Conservation (phyloP, 2,113 vertebrate species). For the Bostrychus sinensis region DNA sequence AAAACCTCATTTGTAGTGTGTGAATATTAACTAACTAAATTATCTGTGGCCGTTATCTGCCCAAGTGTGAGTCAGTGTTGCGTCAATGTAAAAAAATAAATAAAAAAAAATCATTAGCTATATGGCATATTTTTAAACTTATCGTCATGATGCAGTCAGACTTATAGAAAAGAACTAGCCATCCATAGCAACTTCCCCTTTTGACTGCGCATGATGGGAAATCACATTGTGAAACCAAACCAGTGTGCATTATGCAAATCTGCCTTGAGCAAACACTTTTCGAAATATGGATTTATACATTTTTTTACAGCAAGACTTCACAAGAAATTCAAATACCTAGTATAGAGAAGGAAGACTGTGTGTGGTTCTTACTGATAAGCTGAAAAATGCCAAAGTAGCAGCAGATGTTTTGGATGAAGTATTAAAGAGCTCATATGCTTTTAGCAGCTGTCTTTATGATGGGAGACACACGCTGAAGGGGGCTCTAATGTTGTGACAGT, state of each 20-base stretch:
- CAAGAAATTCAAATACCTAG: not conserved
- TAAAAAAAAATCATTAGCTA: too few relatives aligned
- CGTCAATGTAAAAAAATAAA: too few relatives aligned
- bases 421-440: not conserved
- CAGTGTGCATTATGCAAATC: slow-evolving; percentile 41
- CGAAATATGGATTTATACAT: not conserved
- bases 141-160: not conserved
- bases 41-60: too few relatives aligned
- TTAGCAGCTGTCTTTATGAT: not conserved
- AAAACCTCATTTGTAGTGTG: too few relatives aligned
- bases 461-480: not conserved
- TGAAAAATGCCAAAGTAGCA: not conserved
- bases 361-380: slow-evolving; percentile 45
- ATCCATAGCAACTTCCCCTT: slow-evolving; percentile 33
- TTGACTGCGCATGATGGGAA: slow-evolving; percentile 41
- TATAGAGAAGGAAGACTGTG: slow-evolving; percentile 48
- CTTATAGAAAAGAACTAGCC: not conserved
- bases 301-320: not conserved
- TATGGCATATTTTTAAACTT: not conserved
- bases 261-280: slow-evolving; percentile 1
- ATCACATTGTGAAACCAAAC: slow-evolving; percentile 37
- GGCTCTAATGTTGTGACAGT: not conserved
- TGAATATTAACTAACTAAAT: too few relatives aligned
- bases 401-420: not conserved
- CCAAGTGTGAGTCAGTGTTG: too few relatives aligned